phyloP scores from a whole-genome alignment of 2,888 invertebrate genomes.

The Coremacera marginata region DNA sequence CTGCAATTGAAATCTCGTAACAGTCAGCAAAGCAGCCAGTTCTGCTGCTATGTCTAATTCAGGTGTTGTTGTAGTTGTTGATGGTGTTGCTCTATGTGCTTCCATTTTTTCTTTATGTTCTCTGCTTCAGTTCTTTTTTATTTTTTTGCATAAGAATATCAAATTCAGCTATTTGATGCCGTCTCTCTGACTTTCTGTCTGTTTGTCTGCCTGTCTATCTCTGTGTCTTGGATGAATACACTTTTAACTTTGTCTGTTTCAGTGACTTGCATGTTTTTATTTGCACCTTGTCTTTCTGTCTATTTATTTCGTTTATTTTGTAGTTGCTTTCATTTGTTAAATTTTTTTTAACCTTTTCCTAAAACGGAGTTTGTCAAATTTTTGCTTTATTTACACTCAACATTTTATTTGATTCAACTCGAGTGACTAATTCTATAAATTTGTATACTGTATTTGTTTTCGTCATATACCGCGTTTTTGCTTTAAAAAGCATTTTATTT shows the following conservation, averaged over 20 bases:
- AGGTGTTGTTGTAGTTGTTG: constrained; percentile 11
- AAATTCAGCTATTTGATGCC: constrained; percentile 38
- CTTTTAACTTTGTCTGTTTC: neutral
- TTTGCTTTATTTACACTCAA: too few species aligned
- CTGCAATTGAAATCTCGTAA: neutral
- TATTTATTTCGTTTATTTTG: neutral
- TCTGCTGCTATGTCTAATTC: constrained; percentile 41
- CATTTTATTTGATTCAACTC: too few species aligned
- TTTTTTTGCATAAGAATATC: constrained; percentile 35
- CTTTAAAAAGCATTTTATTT: too few species aligned
- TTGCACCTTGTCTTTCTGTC: constrained; percentile 1
- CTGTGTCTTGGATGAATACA: neutral
- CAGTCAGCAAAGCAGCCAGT: neutral
- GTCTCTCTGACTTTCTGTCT: constrained; percentile 30
- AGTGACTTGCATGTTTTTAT: neutral
- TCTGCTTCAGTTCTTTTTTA: neutral
- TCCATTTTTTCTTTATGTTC: neutral
- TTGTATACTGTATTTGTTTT: too few species aligned
- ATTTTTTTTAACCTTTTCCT: too few species aligned
- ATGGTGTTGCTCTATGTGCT: neutral
- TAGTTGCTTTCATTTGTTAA: neutral
- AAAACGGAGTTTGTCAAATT: neutral
- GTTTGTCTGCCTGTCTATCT: constrained; percentile 12
- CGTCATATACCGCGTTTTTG: too few species aligned
- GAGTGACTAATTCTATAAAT: too few species aligned